These are phyloP conservation scores for Ochropleura leucogaster DNA, from an alignment of 2,888 invertebrate genomes.

Conservation along the genomic window DNA sequence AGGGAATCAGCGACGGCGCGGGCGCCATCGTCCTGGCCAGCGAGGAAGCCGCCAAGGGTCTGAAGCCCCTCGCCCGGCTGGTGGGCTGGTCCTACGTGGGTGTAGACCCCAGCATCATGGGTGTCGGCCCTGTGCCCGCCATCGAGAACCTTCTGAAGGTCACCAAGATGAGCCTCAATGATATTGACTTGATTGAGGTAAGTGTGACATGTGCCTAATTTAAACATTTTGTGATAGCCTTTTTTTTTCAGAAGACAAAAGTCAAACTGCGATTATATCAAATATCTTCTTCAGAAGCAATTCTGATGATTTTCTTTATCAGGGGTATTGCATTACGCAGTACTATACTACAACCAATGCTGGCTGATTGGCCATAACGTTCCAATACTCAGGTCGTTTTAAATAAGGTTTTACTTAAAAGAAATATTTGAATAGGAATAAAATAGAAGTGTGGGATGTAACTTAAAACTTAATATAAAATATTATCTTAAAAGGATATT, in stretches of 20 bases:
- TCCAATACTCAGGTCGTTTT: too few relatives aligned
- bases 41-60: conserved; percentile 96
- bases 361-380: too few relatives aligned
- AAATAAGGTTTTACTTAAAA: too few relatives aligned
- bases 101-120: conserved; percentile 99
- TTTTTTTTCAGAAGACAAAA: neutral
- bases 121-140: conserved; percentile 98
- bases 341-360: too few relatives aligned
- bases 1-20: conserved; percentile 99
- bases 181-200: conserved; percentile 98
- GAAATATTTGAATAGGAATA: too few relatives aligned
- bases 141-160: conserved; percentile 96
- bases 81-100: conserved; percentile 98
- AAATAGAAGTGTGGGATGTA: too few relatives aligned
- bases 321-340: too few relatives aligned
- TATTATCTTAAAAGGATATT: too few relatives aligned
- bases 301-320: too few relatives aligned
- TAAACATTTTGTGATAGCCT: neutral
- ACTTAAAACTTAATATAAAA: too few relatives aligned
- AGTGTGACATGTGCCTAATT: conserved; percentile 14
- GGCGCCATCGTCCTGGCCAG: conserved; percentile 97
- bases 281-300: too few relatives aligned
- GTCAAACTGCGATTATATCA: too few relatives aligned
- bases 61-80: conserved; percentile 97
- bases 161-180: conserved; percentile 94